Percentiles rank a stretch among this genome's conserved stretches.
Evolutionary conservation across 2,113 vertebrate species (phyloP).

Genomic region (Centrocercus urophasianus): DNA sequence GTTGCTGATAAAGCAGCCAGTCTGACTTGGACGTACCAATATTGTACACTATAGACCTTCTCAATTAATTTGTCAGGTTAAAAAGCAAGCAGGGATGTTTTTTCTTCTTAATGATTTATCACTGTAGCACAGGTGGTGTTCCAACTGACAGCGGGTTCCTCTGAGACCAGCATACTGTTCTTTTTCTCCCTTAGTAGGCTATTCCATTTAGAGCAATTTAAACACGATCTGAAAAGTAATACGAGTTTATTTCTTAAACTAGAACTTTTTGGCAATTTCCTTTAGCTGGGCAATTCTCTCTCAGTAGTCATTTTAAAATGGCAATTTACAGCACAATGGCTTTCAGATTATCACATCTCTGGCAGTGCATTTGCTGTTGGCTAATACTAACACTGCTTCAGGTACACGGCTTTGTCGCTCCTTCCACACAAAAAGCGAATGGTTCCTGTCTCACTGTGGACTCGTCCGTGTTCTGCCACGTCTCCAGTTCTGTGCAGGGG

Average conservation of each 20-base stretch:
- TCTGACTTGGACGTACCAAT: not conserved
- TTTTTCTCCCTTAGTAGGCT: not conserved
- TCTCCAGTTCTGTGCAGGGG: not conserved
- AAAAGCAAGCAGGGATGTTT: not conserved
- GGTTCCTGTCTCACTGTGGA: not conserved
- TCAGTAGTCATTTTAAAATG: not conserved
- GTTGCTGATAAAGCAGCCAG: not conserved
- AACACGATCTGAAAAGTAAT: not conserved
- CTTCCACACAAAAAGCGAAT: accelerated
- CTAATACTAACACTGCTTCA: not conserved
- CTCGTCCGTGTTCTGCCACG: not conserved
- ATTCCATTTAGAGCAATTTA: slow-evolving; percentile 16
- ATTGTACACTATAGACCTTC: not conserved
- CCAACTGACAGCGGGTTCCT: not conserved
- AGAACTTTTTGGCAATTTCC: not conserved
- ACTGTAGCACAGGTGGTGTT: not conserved
- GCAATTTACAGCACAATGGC: not conserved
- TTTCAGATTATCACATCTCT: not conserved
- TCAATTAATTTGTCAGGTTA: not conserved
- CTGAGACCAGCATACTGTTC: not conserved
- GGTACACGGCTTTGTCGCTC: not conserved
- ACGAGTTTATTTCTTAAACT: not conserved
- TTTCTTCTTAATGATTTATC: slow-evolving; percentile 4
- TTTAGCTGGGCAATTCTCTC: not conserved
- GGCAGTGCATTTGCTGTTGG: not conserved